phyloP scores from a whole-genome alignment of 53 echinoderm and acorn worm genomes.

The Arbacia lixula region DNA sequence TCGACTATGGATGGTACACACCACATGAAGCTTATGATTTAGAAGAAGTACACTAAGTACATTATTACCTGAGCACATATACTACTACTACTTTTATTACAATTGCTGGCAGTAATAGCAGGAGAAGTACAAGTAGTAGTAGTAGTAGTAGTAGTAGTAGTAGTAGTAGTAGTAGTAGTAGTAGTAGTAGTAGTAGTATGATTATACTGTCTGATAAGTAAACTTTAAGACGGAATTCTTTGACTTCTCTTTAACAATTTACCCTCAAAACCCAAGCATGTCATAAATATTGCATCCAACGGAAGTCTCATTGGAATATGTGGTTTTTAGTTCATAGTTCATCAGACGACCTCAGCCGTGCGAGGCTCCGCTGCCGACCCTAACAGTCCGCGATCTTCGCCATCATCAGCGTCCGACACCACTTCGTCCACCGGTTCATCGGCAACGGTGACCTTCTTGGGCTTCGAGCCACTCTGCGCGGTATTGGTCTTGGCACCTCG shows the following conservation, averaged over 20 bases:
- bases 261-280: too few relatives aligned
- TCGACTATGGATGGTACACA: too few relatives aligned
- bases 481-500: neutral
- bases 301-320: too few relatives aligned
- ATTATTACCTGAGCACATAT: too few relatives aligned
- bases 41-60: too few relatives aligned
- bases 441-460: neutral
- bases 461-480: neutral
- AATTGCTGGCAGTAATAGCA: neutral
- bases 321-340: neutral
- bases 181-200: neutral
- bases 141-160: neutral
- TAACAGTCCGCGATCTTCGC: neutral
- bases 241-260: too few relatives aligned
- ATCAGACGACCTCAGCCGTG: constrained; percentile 1
- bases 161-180: neutral
- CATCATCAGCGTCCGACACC: too few relatives aligned
- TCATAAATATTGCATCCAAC: too few relatives aligned
- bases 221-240: too few relatives aligned
- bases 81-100: too few relatives aligned
- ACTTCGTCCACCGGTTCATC: constrained; percentile 1
- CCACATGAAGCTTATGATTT: too few relatives aligned
- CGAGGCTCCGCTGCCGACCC: constrained; percentile 6
- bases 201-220: too few relatives aligned
- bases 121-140: neutral